Base-by-base conservation (phyloP, 2,888 invertebrate genomes). In the Corbicula japonica region DNA sequence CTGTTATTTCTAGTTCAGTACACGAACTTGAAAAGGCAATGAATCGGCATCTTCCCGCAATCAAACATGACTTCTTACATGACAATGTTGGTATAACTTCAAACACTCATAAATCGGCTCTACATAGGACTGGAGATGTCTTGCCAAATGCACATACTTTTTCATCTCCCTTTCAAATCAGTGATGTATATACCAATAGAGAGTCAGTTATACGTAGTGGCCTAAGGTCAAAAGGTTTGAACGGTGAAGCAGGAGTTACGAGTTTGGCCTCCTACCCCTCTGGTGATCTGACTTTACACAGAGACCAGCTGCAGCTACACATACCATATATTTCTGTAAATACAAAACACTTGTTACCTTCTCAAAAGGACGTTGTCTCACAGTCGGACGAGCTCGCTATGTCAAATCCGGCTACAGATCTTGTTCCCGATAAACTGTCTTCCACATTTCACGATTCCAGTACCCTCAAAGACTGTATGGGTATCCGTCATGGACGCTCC, bases 321-420 rank as follows among this genome's bases (percentile, higher is more conserved):
- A 86, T 86, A 62, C 87, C 87, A 1, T 85, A 87, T 34, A 87
- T 85, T 56, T 56, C 83, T 44, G 74, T 85, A 34, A 77, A 76
- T 66, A 69, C 73, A 28, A 83, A 83, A 70, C 65, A 54, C 10
- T 48, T 70, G 32, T 70, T 65, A 35, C 73, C 44, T 18, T 32
- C 61, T n/a, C 66, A 75, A 12, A 82, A 85, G 44, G 62, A 85
- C 30, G 69, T 85, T 65, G 85, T 87, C 72, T 81, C 86, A 48
- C 60, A 85, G 63, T 68, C 80, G 30, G 91, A 94, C 82, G 90
- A 93, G 90, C 98, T 98, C 93, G 88, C 88, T 60, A 98, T 98
- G 97, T 98, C 98, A 4, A 98, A 98, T 66, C 98, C 98, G 65
- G 97, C 98, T n/a, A 98, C 98, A 3, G 98, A 98, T 1, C 98